Percentiles rank a stretch among this genome's conserved stretches.
Conservation (phyloP, 2,888 invertebrate species). For the Endotricha flammealis region DNA sequence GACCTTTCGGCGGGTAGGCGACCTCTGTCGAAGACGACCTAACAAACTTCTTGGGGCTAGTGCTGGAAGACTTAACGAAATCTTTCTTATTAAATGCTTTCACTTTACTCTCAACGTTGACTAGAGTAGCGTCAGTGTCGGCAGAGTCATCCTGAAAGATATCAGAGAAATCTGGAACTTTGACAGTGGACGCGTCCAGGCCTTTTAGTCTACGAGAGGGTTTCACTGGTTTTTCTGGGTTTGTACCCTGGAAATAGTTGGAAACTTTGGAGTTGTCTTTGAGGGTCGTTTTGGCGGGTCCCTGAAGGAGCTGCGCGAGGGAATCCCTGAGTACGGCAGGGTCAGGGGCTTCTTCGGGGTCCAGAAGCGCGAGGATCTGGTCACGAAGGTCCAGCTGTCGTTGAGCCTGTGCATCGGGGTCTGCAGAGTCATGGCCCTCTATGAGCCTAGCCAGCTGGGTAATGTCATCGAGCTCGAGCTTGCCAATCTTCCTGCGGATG, state of each 20-base stretch:
- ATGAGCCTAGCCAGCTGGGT: conserved; percentile 58
- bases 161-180: conserved; percentile 36
- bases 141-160: conserved; percentile 45
- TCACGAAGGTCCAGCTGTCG: conserved; percentile 58
- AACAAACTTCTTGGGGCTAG: conserved; percentile 21
- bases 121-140: conserved; percentile 49
- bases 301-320: conserved; percentile 49
- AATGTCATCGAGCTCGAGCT: conserved; percentile 60
- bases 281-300: conserved; percentile 37
- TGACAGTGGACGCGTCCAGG: conserved; percentile 41
- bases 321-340: conserved; percentile 46
- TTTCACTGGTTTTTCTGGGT: conserved; percentile 32
- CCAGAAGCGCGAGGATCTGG: conserved; percentile 55
- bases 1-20: conserved; percentile 28
- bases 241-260: conserved; percentile 43
- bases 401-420: conserved; percentile 29
- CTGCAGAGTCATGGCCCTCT: conserved; percentile 53
- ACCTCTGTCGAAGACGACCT: conserved; percentile 30
- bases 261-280: conserved; percentile 33
- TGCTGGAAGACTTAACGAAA: conserved; percentile 24
- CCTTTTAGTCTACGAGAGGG: conserved; percentile 54
- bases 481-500: conserved; percentile 59
- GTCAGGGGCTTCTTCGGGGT: conserved; percentile 57
- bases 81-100: conserved; percentile 22
- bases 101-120: conserved; percentile 23